Evolutionary conservation across 2,888 invertebrate species (phyloP).

Genomic region (Lasius fuliginosus): DNA sequence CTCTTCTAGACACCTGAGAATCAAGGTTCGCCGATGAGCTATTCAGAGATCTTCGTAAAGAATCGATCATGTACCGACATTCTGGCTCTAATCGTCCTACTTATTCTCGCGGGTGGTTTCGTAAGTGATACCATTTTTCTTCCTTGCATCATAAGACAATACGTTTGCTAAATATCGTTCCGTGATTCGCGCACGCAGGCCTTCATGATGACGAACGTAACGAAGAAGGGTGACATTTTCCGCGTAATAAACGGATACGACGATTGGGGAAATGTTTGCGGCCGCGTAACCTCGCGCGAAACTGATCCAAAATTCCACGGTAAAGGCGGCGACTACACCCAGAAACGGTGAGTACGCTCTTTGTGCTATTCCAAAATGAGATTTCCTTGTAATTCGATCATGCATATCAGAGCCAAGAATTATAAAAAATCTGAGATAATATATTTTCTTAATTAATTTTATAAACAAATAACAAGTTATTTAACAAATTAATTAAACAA

Average conservation of each 20-base stretch:
- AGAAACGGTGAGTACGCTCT: conserved; percentile 71
- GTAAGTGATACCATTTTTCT: conserved; percentile 73
- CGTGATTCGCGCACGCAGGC: conserved; percentile 73
- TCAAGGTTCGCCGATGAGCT: conserved; percentile 63
- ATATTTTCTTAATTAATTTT: background rate
- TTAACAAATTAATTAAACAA: background rate
- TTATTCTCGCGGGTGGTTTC: conserved; percentile 77
- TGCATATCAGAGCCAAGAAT: background rate
- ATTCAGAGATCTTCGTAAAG: conserved; percentile 77
- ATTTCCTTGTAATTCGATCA: background rate
- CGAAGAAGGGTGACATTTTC: conserved; percentile 87
- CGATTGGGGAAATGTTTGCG: conserved; percentile 90
- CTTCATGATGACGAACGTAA: conserved; percentile 84
- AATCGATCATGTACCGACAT: conserved; percentile 82
- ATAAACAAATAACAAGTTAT: background rate
- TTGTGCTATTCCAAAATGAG: background rate
- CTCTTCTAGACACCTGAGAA: conserved; percentile 75
- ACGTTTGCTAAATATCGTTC: background rate
- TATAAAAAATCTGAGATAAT: background rate
- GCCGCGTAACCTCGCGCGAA: conserved; percentile 85
- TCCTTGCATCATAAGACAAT: background rate
- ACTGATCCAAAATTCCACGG: conserved; percentile 83
- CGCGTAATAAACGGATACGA: conserved; percentile 89
- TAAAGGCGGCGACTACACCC: conserved; percentile 86
- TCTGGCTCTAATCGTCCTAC: conserved; percentile 74